Evolutionary conservation across 2,113 vertebrate species (phyloP), one percentile per base, ranked within the genome.

Genomic region (Erpornis zantholeuca): DNA sequence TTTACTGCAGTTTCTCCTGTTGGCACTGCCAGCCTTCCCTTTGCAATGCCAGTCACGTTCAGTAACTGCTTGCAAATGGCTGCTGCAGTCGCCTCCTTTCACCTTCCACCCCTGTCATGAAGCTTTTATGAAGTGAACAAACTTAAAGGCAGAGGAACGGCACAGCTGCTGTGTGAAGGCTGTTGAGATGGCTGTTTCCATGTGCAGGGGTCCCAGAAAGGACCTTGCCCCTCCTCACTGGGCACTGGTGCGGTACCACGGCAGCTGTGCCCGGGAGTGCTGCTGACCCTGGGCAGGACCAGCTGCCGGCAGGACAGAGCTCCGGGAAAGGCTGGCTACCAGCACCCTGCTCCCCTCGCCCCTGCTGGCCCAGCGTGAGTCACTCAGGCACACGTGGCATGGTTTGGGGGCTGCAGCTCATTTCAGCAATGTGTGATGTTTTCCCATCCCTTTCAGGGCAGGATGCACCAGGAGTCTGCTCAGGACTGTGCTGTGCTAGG

Each of bases 401-500:
- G 0, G 15, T 22, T 6, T 29, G 87, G 78, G 73, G 61, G 17
- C 64, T 17, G 72, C 71, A 38, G 68, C 50, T 72, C 16, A 0
- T n/a, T 59, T 14, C 3, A 36, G 56, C 38, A 2, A 16, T 0
- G 11, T 0, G 0, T 16, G 68, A 10, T 77, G 81, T 56, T 50
- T n/a, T 27, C 18, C 64, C 1, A 5, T 36, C 36, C n/a, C 60
- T 49, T 25, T 25, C 0, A 1, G 84, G 54, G 64, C 44, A 45
- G 63, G 50, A 42, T 0, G 2, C 0, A 4, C 65, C 42, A 1
- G 49, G 75, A 29, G 53, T 19, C 68, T 0, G 1, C 10, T 36
- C 22, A 18, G 82, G 40, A 29, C 18, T 4, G 36, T 0, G 9
- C 57, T 22, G 69, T 27, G 59, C 49, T 63, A 21, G 38, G 40